Conservation (phyloP, 2,113 vertebrate species). For the Melospiza georgiana region DNA sequence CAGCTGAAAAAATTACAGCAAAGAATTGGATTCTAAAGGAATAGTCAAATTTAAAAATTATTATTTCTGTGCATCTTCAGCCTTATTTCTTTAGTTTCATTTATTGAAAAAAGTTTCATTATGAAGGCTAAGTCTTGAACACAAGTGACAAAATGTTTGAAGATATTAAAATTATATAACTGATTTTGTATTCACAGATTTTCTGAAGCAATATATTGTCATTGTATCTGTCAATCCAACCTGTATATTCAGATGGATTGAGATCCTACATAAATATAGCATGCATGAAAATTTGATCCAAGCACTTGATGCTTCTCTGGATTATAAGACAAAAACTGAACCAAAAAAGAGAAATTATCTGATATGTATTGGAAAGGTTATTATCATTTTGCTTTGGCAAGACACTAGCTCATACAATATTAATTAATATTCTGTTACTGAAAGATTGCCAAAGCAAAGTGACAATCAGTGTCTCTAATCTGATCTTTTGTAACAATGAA, state of each 20-base stretch:
- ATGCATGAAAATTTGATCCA: neutral
- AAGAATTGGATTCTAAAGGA: neutral
- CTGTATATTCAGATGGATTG: neutral
- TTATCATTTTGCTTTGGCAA: neutral
- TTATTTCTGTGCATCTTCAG: neutral
- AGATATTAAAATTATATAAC: neutral
- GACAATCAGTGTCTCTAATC: neutral
- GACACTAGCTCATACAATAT: neutral
- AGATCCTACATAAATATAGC: neutral
- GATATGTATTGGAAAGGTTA: neutral
- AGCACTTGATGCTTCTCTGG: neutral
- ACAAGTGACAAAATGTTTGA: neutral
- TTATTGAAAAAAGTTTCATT: neutral
- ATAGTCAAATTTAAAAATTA: neutral
- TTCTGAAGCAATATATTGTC: neutral
- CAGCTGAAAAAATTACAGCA: neutral
- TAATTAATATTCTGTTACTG: conserved; percentile 21
- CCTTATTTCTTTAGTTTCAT: neutral
- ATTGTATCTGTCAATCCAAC: neutral
- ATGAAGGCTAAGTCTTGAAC: neutral
- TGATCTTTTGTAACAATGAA: neutral
- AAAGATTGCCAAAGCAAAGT: conserved; percentile 9
- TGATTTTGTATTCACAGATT: neutral
- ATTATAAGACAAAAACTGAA: neutral
- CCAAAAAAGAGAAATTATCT: neutral